A percentile compares a stretch with the other conserved stretches of the same genome.
phyloP scores from a whole-genome alignment of 2,113 vertebrate genomes.

The Rhynchomys soricoides region DNA sequence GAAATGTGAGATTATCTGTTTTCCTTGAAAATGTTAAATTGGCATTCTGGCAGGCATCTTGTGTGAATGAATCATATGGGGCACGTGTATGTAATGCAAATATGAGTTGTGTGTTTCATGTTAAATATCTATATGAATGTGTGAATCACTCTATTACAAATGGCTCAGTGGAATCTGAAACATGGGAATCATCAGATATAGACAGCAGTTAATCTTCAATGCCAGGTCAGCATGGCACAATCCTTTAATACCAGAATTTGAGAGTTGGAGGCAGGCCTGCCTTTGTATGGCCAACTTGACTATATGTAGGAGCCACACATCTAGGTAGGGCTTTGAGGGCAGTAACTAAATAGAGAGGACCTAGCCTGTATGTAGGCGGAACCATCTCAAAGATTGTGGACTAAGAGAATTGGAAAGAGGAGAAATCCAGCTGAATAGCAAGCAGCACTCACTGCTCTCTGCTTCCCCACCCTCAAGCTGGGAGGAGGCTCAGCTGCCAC shows the following conservation, averaged over 20 bases:
- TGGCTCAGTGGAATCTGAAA: not conserved
- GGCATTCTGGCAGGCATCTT: not conserved
- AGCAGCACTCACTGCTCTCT: not conserved
- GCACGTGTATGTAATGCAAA: not conserved
- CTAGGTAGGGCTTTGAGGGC: too few relatives aligned
- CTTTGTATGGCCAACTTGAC: not conserved
- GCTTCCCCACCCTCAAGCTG: not conserved
- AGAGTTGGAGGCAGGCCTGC: not conserved
- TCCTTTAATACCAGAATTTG: not conserved
- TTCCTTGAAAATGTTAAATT: not conserved
- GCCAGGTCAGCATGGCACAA: not conserved
- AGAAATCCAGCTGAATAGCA: not conserved
- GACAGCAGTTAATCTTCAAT: not conserved
- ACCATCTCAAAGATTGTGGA: not conserved
- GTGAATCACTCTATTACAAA: not conserved
- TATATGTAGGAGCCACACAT: not conserved
- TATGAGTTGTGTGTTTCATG: not conserved
- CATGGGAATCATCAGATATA: not conserved
- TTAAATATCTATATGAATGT: constrained; percentile 9
- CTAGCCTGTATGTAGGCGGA: too few relatives aligned
- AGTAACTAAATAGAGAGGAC: not conserved
- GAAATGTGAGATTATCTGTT: not conserved
- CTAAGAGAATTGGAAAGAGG: not conserved
- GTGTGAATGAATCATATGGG: not conserved
- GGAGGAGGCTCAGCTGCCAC: not conserved